phyloP scores from a whole-genome alignment of 2,113 vertebrate species.

The Danionella cerebrum region DNA sequence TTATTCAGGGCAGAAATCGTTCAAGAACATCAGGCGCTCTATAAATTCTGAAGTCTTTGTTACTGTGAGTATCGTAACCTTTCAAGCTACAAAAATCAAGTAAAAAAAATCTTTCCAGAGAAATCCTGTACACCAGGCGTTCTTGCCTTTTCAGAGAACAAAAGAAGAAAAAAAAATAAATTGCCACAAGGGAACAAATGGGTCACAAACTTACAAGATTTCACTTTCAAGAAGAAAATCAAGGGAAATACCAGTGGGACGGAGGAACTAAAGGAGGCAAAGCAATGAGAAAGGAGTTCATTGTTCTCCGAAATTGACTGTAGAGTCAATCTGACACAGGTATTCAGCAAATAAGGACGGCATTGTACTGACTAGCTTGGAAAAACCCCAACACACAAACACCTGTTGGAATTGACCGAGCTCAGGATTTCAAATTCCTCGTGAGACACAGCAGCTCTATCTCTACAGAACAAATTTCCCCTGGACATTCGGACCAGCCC shows the following conservation, averaged over 20 bases:
- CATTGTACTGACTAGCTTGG: slow-evolving; percentile 49
- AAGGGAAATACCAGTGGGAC: slow-evolving; percentile 38
- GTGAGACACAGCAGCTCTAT: background rate
- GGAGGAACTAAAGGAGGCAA: slow-evolving; percentile 17
- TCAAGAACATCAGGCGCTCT: slow-evolving; percentile 22
- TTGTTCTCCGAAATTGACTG: slow-evolving; percentile 56
- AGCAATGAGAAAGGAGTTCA: slow-evolving; percentile 58
- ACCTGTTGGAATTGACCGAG: slow-evolving; percentile 49
- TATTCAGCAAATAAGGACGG: slow-evolving; percentile 62
- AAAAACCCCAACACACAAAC: slow-evolving; percentile 38
- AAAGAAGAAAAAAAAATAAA: background rate
- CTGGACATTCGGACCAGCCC: too few species aligned
- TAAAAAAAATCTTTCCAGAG: slow-evolving; percentile 4
- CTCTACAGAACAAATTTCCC: too few species aligned
- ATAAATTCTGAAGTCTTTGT: slow-evolving; percentile 30
- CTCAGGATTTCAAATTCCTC: background rate
- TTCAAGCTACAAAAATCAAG: background rate
- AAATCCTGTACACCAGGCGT: too few species aligned
- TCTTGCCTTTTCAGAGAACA: background rate
- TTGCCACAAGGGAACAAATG: background rate
- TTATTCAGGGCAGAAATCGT: slow-evolving; percentile 26
- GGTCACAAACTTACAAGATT: background rate
- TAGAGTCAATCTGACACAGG: slow-evolving; percentile 63
- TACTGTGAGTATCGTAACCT: background rate
- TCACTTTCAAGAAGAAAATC: slow-evolving; percentile 31